Base-by-base conservation (phyloP, 2,888 invertebrate species). In the Eristalis arbustorum region DNA sequence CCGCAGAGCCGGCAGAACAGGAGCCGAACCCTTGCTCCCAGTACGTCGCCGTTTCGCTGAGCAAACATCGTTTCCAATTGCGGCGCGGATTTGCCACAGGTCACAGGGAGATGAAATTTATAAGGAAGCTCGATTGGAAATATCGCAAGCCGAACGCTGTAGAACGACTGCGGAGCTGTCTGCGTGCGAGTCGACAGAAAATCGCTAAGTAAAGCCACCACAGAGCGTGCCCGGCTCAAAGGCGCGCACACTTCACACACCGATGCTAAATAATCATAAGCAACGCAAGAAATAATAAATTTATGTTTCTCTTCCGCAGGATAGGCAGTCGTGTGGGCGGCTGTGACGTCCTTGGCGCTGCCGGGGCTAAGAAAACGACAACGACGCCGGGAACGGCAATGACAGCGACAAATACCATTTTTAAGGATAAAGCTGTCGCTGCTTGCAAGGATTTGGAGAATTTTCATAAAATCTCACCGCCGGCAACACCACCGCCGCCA, bases 391-490 rank as follows among this genome's bases (percentile, higher is more conserved):
- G 62, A 34, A 14, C 11, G 57, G 64, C 42, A 8, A 40, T 49
- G 49, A 18, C 18, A 40, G 10, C 62, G 56, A 31, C 49, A 28
- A 83, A 78, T 74, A 67, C 61, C 34, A 77, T 69, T 77, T 77
- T 85, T 56, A 73, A 64, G 77, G 85, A 81, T 85, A 85, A 77
- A 61, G 37, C 76, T 57, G 85, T 71, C 61, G 69, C 72, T 69
- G 68, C 73, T 56, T 69, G 69, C 62, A 64, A 72, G 78, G 83
- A 87, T 83, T 83, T 87, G 22, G 69, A 78, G 74, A 78, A 83
- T 83, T 74, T 78, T 28, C 82, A 87, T 56, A 78, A 78, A 66
- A 42, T 79, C 37, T 78, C 42, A 67, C 31, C 31, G 8, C 31
- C 31, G 3, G 25, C 25, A 25, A 73, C 85, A n/a, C 82, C 87